Conservation (phyloP, 2,797 vertebrate genomes). For the Hapalemur alaotrensis region DNA sequence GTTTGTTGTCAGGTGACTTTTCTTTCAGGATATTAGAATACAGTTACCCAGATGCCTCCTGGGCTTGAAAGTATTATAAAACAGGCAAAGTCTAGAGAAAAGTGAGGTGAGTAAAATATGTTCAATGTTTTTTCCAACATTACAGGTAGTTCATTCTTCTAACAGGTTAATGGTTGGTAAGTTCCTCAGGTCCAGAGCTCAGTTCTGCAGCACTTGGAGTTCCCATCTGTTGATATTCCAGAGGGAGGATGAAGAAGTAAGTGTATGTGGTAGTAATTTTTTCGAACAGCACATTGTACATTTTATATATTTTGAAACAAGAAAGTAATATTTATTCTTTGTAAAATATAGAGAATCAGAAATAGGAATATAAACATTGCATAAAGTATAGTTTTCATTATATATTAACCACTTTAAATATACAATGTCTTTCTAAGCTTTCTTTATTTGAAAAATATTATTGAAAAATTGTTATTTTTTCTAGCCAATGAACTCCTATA, state of each 20-base stretch:
- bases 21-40: not conserved
- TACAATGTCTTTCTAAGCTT: not conserved
- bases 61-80: not conserved
- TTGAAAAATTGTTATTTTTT: not conserved
- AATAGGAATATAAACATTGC: slow-evolving; percentile 10
- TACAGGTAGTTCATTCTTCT: not conserved
- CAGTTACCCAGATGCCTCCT: not conserved
- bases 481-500: not conserved
- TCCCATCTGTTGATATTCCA: not conserved
- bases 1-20: not conserved
- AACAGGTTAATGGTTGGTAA: not conserved
- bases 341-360: slow-evolving; percentile 14
- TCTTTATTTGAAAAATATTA: slow-evolving; percentile 6
- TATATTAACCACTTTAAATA: not conserved
- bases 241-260: not conserved
- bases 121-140: not conserved
- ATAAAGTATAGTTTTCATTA: not conserved
- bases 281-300: not conserved
- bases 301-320: not conserved
- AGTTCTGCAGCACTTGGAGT: not conserved
- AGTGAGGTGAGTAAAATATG: not conserved
- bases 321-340: slow-evolving; percentile 10
- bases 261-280: not conserved
- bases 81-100: not conserved
- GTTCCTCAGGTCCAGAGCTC: not conserved